Evolutionary conservation across 2,797 vertebrate species (phyloP), one percentile per base, ranked within the genome.

Genomic region (Emydoidea blandingii): DNA sequence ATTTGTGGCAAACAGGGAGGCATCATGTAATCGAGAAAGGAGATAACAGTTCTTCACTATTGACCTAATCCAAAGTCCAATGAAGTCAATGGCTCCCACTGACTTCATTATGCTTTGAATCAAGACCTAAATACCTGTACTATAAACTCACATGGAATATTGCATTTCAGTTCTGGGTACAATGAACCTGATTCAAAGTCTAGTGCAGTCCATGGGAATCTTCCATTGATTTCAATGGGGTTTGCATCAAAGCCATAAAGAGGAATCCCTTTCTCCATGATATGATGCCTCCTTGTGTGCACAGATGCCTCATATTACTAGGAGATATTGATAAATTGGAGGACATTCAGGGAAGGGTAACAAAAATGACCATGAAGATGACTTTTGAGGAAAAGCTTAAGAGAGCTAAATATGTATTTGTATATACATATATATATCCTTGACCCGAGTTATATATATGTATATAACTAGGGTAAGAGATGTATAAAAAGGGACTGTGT

Each of bases 141-240:
- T 47, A 47, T 44, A 47, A 76, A 44, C 72, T 44, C 41, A 74
- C 21, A 23, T 44, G 34, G 41, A 44, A 74, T 44, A 74, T 12
- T 74, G 41, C 15, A 65, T 65, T 65, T 65, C 31, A 23, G 41
- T 74, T 74, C 72, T 74, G 21, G 37, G 11, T 44, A 23, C 23
- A 74, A 74, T 44, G 25, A 25, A 12, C 56, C 6, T 83, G 29
- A 83, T 19, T 47, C 4, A 74, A 86, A 57, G 21, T 41, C 12
- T 1, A 25, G 2, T 54, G 1, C 5, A 91, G 54, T 49, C 7
- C 65, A 27, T 1, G 31, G 0, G 34, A 15, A 1, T 62, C 81
- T 65, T 80, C 8, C 1, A 31, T 11, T 44, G 37, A 44, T 18
- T 81, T 81, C 74, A n/a, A 0, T 57, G 2, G 44, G 3, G 2